Evolutionary conservation across 1,140 invertebrate species (phyloP).

Genomic region (Lycorma delicatula): DNA sequence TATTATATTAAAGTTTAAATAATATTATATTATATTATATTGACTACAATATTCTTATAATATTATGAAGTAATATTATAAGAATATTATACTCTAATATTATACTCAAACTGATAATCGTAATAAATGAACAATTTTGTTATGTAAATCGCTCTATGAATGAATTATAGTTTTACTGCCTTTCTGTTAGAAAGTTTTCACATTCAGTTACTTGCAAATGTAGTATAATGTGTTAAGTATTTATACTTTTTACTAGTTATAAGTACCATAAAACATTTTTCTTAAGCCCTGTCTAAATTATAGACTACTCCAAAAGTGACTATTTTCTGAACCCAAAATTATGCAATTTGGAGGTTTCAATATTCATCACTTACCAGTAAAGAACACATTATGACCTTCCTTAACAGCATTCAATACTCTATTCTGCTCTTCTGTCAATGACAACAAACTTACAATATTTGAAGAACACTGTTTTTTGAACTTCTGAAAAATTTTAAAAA

Average conservation of each 20-base stretch:
- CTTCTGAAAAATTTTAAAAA: slow-evolving; percentile 33
- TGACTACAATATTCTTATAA: too few relatives aligned
- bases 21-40: too few relatives aligned
- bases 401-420: slow-evolving; percentile 66
- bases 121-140: too few relatives aligned
- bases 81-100: too few relatives aligned
- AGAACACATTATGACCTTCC: slow-evolving; percentile 75
- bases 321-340: not conserved
- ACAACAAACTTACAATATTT: slow-evolving; percentile 42
- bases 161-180: too few relatives aligned
- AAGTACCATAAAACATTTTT: not conserved
- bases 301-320: not conserved
- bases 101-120: too few relatives aligned
- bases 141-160: too few relatives aligned
- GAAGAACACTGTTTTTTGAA: slow-evolving; percentile 56
- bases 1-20: too few relatives aligned
- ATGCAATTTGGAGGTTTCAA: slow-evolving; percentile 5
- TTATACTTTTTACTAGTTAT: not conserved
- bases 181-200: too few relatives aligned
- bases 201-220: too few relatives aligned
- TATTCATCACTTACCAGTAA: slow-evolving; percentile 52
- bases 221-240: not conserved
- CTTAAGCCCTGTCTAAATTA: not conserved
- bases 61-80: too few relatives aligned
- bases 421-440: slow-evolving; percentile 70